Base-by-base conservation (phyloP, 23 tunicate genomes). In the Phallusia fumigata region DNA sequence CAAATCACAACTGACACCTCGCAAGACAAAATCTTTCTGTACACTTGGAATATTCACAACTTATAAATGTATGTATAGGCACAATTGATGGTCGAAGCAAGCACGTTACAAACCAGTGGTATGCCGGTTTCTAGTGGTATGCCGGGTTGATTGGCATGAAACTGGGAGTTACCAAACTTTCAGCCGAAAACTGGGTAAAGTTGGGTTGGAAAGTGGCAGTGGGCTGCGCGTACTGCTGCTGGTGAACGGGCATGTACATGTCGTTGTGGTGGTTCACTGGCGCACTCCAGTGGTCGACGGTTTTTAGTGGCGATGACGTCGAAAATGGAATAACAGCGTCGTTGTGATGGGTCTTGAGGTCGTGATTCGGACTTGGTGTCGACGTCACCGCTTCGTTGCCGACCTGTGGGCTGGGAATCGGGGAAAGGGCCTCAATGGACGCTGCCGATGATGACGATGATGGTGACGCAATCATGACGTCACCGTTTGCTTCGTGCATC, bases 401-500 rank as follows among this genome's bases (percentile, higher is more conserved):
- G 69, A 24, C 13, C 28, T 58, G 69, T 58, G 69, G 69, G 69
- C 69, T 58, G 8, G 69, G 69, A 58, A 58, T 58, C 28, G 69
- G 69, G 3, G 69, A 58, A 1, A 58, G 69, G 16, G 69, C 69
- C 28, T 58, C 69, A 24, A 58, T 58, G 26, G 69, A 58, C 15
- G 69, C 69, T 22, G 26, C 28, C 10, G 47, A 40, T 58, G 69
- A 58, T 13, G 69, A 58, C 8, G 69, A 58, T 21, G 69, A 58
- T 24, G 69, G 69, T 58, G 69, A 58, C 69, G 69, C 69, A 36
- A 45, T 26, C 33, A 77, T 77, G 52, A 79, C 83, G 83, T 79
- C 83, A 79, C 85, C 88, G 19, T 79, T 75, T 31, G 84, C 36
- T 79, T 90, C 90, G 76, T 91, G 96, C 81, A 76, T 82, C 53